phyloP scores from a whole-genome alignment of 2,797 vertebrate species.

The Bradypus variegatus region DNA sequence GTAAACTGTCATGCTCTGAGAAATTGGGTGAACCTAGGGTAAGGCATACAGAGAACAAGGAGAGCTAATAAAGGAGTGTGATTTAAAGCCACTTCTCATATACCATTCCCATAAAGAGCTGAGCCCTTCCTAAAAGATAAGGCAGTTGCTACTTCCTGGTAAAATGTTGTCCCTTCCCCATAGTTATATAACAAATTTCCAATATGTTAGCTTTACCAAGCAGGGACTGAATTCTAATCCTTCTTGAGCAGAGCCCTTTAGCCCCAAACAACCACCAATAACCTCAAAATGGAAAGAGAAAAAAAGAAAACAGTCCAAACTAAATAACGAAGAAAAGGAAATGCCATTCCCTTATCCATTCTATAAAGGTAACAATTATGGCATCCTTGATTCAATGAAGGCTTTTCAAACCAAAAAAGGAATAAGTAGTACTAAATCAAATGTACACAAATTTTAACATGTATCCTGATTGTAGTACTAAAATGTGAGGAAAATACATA shows the following conservation, averaged over 20 bases:
- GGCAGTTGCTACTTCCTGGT: not conserved
- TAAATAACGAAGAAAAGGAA: not conserved
- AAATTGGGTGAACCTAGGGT: not conserved
- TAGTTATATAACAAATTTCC: not conserved
- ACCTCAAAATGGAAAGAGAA: not conserved
- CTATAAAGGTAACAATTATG: not conserved
- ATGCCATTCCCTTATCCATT: not conserved
- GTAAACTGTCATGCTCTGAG: not conserved
- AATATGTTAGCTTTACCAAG: not conserved
- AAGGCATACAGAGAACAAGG: not conserved
- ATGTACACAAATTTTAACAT: not conserved
- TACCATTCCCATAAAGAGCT: not conserved
- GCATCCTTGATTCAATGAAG: not conserved
- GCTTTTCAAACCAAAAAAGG: not conserved
- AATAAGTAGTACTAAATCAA: not conserved
- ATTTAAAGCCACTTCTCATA: slow-evolving; percentile 3
- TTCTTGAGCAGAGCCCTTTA: not conserved
- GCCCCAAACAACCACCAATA: not conserved
- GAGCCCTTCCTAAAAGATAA: not conserved
- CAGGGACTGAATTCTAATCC: not conserved
- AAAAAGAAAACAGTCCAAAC: not conserved
- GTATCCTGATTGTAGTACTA: not conserved
- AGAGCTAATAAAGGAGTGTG: not conserved
- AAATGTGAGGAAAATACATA: not conserved
- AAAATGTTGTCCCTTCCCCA: not conserved